Conservation (phyloP, 1,140 invertebrate genomes). For the Drosophila ironensis region DNA sequence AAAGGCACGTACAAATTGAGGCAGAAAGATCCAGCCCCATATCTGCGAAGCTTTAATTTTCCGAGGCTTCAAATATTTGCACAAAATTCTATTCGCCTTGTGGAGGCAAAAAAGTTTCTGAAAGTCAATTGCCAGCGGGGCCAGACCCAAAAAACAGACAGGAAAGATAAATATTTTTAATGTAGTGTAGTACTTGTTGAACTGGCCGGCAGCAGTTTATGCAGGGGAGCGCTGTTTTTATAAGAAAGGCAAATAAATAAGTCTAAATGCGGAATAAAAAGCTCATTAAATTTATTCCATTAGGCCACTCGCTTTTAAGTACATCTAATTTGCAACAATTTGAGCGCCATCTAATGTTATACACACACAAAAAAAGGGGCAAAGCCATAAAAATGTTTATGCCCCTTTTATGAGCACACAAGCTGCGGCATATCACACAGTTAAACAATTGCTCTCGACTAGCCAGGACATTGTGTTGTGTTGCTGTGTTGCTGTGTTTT, state of each 20-base stretch:
- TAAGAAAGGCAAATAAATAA: slow-evolving; percentile 22
- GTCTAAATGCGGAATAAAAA: slow-evolving; percentile 20
- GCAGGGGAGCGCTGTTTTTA: background rate
- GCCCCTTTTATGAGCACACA: slow-evolving; percentile 53
- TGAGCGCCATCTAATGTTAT: slow-evolving; percentile 31
- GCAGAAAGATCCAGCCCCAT: slow-evolving; percentile 1
- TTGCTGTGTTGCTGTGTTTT: slow-evolving; percentile 12
- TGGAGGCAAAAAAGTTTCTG: slow-evolving; percentile 11
- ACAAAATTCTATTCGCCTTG: background rate
- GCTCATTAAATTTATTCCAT: slow-evolving; percentile 46
- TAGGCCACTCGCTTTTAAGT: slow-evolving; percentile 41
- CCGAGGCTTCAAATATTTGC: slow-evolving; percentile 15
- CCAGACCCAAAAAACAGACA: background rate
- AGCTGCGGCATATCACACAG: slow-evolving; percentile 57
- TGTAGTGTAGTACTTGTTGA: slow-evolving; percentile 28
- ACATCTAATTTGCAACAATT: slow-evolving; percentile 57
- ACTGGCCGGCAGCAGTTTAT: background rate
- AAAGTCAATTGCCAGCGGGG: slow-evolving; percentile 18
- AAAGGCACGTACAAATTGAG: slow-evolving; percentile 30
- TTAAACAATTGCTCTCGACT: slow-evolving; percentile 54
- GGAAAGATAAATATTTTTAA: slow-evolving; percentile 27
- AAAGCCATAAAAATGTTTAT: slow-evolving; percentile 58
- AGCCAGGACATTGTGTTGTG: slow-evolving; percentile 28
- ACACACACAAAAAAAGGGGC: slow-evolving; percentile 36
- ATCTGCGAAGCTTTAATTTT: slow-evolving; percentile 20